These are phyloP conservation scores for Resseliella maxima DNA, from an alignment of 2,888 invertebrate genomes.

Conservation along the genomic window DNA sequence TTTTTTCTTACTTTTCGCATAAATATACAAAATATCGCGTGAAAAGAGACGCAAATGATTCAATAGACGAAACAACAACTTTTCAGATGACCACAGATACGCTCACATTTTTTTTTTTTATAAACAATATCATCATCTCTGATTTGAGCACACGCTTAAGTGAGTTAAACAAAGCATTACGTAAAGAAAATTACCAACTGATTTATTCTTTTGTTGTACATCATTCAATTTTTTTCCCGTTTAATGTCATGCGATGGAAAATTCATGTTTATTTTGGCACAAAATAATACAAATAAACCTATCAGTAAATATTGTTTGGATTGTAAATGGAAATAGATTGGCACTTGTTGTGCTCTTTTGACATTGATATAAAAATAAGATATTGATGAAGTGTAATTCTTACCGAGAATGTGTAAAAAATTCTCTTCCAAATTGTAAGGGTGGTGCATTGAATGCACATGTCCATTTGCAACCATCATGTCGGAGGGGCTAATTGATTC, in stretches of 20 bases:
- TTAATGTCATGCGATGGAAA: background rate
- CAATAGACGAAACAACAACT: slow-evolving; percentile 20
- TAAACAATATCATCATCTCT: too few relatives aligned
- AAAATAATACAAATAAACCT: background rate
- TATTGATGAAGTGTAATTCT: background rate
- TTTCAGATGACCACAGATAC: background rate
- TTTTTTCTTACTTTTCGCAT: background rate
- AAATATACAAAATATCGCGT: background rate
- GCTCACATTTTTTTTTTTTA: background rate
- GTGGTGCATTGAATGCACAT: background rate
- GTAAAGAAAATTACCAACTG: too few relatives aligned
- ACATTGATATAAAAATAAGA: background rate
- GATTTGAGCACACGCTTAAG: too few relatives aligned
- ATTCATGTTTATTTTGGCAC: background rate
- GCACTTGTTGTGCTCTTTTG: background rate
- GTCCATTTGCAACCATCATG: slow-evolving; percentile 24
- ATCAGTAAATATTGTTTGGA: too few relatives aligned
- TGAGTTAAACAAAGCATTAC: too few relatives aligned
- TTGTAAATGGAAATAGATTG: background rate
- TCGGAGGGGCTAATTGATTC: too few relatives aligned
- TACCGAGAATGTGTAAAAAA: slow-evolving; percentile 28
- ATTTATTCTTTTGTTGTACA: too few relatives aligned
- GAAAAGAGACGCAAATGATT: background rate
- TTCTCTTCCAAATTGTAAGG: slow-evolving; percentile 15
- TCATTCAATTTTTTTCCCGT: too few relatives aligned